phyloP scores from a whole-genome alignment of 2,113 vertebrate genomes.

The Tapirus terrestris region DNA sequence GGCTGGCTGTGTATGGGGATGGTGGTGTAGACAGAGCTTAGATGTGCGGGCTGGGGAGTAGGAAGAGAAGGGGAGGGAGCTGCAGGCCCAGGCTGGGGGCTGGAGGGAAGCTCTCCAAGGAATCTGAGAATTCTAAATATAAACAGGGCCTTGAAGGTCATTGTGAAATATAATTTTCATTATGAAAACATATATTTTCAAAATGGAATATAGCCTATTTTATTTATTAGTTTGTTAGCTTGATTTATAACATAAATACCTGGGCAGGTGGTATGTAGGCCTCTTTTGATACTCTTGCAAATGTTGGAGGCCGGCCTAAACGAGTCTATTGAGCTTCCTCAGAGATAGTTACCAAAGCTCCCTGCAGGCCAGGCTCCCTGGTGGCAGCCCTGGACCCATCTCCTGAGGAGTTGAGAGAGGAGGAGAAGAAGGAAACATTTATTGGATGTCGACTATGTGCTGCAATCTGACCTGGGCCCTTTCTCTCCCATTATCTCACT shows the following conservation, averaged over 20 bases:
- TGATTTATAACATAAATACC: neutral
- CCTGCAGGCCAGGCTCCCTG: neutral
- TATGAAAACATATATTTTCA: neutral
- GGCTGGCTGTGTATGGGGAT: neutral
- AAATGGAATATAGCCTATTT: neutral
- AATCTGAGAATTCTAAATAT: conserved; percentile 12
- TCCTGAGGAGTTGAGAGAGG: neutral
- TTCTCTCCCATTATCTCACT: neutral
- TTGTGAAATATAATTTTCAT: neutral
- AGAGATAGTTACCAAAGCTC: neutral
- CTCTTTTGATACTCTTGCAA: neutral
- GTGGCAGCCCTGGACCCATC: neutral
- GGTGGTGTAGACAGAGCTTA: neutral
- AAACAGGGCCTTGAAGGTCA: neutral
- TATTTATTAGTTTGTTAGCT: neutral
- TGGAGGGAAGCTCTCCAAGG: neutral
- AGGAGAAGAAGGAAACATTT: neutral
- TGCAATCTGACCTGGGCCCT: neutral
- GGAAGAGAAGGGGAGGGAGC: neutral
- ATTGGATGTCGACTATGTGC: neutral
- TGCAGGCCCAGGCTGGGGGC: neutral
- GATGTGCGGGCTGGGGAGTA: neutral
- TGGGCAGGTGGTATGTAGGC: neutral
- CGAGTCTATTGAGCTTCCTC: neutral
- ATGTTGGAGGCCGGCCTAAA: neutral